Evolutionary conservation across 2,113 vertebrate species (phyloP), one percentile per base, ranked within the genome.

Genomic region (Brachypodius melanocephalos): DNA sequence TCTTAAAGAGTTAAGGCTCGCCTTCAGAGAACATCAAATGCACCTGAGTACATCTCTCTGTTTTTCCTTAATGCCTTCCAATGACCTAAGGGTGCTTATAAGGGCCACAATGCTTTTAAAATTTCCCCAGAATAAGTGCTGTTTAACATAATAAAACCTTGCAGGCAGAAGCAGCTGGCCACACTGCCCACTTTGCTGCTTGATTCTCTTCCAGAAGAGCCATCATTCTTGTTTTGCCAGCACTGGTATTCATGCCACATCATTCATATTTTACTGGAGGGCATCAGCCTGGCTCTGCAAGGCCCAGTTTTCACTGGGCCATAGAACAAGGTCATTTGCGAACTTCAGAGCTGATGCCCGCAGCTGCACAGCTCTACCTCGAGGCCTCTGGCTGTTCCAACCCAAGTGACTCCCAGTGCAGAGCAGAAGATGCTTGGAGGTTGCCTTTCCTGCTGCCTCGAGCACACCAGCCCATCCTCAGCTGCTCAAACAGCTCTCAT

Each of bases 121-220:
- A 51, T 49, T 75, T 65, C 31, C 45, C 18, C 25, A 48, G 14
- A 89, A 36, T 19, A 62, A 80, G 25, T 40, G 40, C 29, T 79
- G 20, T 34, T 52, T 43, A 42, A 14, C n/a, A 72, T 6, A 87
- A 77, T 22, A 84, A 85, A 94, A 71, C 36, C 67, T 62, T 54
- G 40, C 82, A 88, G 62, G 62, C 90, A 93, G 74, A 93, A 75
- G 74, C 49, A 88, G 69, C 74, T 82, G 66, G 61, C 52, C 57
- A 82, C 40, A 40, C 24, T 63, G 36, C n/a, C 68, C 57, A 63
- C 24, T 93, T 74, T 49, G 46, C 66, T 75, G 26, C 32, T 95
- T 86, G 45, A 57, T 78, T 48, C 88, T 82, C 66, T 79, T 91
- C 85, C 88, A 89, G 71, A 78, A 93, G 42, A 91, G 65, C 25